Percentiles rank a stretch among this genome's conserved stretches.
Evolutionary conservation across 1,140 invertebrate species (phyloP).

Genomic region (Papilio xuthus): DNA sequence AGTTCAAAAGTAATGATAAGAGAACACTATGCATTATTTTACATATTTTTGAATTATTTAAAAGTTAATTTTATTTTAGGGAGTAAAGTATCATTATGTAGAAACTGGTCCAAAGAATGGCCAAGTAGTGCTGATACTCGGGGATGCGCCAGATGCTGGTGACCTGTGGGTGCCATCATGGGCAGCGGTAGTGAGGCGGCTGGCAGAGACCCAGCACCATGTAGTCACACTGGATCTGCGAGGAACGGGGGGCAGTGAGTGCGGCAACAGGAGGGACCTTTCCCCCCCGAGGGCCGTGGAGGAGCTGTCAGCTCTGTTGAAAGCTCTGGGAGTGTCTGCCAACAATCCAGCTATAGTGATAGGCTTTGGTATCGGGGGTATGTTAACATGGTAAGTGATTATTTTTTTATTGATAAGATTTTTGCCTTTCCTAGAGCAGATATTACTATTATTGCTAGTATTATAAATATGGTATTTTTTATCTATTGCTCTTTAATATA

Average conservation of each 20-base stretch:
- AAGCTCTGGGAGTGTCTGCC: slow-evolving; percentile 65
- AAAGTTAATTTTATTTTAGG: slow-evolving; percentile 53
- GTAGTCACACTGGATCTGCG: slow-evolving; percentile 70
- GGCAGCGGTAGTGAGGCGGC: slow-evolving; percentile 55
- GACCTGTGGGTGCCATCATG: slow-evolving; percentile 67
- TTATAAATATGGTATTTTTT: too few species aligned
- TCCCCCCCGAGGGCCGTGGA: slow-evolving; percentile 64
- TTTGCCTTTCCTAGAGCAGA: neutral
- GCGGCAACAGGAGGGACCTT: slow-evolving; percentile 60
- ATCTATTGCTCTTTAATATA: too few species aligned
- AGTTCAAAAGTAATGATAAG: slow-evolving; percentile 13
- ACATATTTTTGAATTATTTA: neutral
- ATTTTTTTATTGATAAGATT: neutral
- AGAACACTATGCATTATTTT: neutral
- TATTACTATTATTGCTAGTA: too few species aligned
- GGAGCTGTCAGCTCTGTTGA: slow-evolving; percentile 60
- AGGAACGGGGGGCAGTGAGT: slow-evolving; percentile 70
- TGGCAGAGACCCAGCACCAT: slow-evolving; percentile 63
- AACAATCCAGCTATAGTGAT: slow-evolving; percentile 64
- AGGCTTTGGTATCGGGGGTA: slow-evolving; percentile 74
- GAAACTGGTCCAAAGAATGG: slow-evolving; percentile 68
- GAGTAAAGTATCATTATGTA: slow-evolving; percentile 76
- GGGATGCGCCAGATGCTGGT: slow-evolving; percentile 68
- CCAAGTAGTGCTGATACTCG: slow-evolving; percentile 61
- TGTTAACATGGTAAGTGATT: slow-evolving; percentile 67